These are phyloP conservation scores for Hirtodrosophila confusa DNA, from an alignment of 2,888 invertebrate genomes.

Conservation along the genomic window DNA sequence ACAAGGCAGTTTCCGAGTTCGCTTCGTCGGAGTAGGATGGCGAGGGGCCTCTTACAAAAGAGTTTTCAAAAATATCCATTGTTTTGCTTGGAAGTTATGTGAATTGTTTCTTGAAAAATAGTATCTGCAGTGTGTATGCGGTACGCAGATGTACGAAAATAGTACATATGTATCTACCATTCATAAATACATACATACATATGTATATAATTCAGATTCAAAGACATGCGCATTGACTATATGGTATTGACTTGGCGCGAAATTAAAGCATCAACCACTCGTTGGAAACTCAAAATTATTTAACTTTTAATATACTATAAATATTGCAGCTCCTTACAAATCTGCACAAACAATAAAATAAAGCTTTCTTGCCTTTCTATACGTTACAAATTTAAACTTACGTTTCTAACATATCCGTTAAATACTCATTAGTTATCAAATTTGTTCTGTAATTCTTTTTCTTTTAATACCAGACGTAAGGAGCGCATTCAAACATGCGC, in stretches of 20 bases:
- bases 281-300: too few relatives aligned
- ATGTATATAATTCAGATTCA: constrained; percentile 11
- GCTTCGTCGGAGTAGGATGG: constrained; percentile 83
- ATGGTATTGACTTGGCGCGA: constrained; percentile 14
- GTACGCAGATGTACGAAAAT: constrained; percentile 22
- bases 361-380: too few relatives aligned
- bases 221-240: constrained; percentile 41
- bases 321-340: too few relatives aligned
- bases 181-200: constrained; percentile 11
- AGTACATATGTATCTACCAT: constrained; percentile 3
- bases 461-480: too few relatives aligned
- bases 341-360: too few relatives aligned
- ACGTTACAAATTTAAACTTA: too few relatives aligned
- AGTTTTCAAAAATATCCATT: constrained; percentile 82
- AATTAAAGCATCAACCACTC: background rate
- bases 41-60: constrained; percentile 82
- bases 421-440: too few relatives aligned
- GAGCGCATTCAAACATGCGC: too few relatives aligned
- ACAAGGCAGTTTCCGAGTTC: constrained; percentile 80
- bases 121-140: constrained; percentile 42
- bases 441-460: too few relatives aligned
- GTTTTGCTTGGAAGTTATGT: constrained; percentile 11
- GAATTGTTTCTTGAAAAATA: constrained; percentile 15
- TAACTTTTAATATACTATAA: too few relatives aligned
- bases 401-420: too few relatives aligned